Evolutionary conservation across 1,140 invertebrate genomes (phyloP).

Genomic region (Acromyrmex charruanus): DNA sequence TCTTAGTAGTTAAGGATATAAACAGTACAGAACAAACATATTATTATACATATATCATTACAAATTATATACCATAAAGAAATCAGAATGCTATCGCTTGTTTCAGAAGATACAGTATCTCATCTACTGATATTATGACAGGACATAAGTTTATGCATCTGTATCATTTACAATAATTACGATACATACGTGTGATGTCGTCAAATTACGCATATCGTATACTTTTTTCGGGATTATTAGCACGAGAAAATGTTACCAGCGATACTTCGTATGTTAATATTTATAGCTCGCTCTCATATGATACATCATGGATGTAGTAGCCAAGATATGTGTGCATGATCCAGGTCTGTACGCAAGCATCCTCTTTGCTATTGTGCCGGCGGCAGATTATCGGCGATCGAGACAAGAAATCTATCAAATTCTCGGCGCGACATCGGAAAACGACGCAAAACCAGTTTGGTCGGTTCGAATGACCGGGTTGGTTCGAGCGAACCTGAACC

Average conservation of each 20-base stretch:
- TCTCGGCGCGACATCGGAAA: constrained; percentile 82
- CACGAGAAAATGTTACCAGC: neutral
- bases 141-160: neutral
- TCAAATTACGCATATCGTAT: no score
- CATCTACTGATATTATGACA: neutral
- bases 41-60: constrained; percentile 5
- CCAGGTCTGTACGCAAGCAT: neutral
- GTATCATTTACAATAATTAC: neutral
- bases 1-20: neutral
- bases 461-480: constrained; percentile 84
- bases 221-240: constrained; percentile 25
- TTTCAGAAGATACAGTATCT: neutral
- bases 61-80: neutral
- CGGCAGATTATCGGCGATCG: constrained; percentile 75
- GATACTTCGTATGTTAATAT: constrained; percentile 5
- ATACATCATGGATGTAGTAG: neutral
- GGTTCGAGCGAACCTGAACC: constrained; percentile 69
- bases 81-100: neutral
- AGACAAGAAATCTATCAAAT: constrained; percentile 85
- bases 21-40: neutral
- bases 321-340: constrained; percentile 18
- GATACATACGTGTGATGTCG: neutral
- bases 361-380: constrained; percentile 43
- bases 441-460: constrained; percentile 85
- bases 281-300: neutral